Conservation (phyloP, 2,113 vertebrate genomes). For the Siniperca chuatsi region DNA sequence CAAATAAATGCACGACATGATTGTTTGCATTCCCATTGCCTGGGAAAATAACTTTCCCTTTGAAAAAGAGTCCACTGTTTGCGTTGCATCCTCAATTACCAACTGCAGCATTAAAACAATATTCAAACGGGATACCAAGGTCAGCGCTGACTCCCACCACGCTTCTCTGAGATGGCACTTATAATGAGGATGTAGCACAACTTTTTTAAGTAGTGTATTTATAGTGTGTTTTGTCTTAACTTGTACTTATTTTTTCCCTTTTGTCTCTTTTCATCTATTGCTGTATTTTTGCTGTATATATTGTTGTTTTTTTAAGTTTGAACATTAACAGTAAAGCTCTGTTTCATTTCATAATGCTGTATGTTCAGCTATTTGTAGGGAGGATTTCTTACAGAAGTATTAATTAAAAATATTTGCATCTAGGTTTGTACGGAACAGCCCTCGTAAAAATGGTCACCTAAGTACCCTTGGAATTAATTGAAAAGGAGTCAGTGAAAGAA, state of each 20-base stretch:
- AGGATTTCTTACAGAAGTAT: slow-evolving; percentile 41
- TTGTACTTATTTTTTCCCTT: slow-evolving; percentile 60
- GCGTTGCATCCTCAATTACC: slow-evolving; percentile 79
- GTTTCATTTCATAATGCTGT: slow-evolving; percentile 24
- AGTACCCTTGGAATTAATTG: slow-evolving; percentile 50
- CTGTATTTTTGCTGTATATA: slow-evolving; percentile 9
- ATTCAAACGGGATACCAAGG: slow-evolving; percentile 83
- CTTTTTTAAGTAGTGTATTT: slow-evolving; percentile 80
- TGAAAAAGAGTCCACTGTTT: slow-evolving; percentile 79
- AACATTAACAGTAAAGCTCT: slow-evolving; percentile 29
- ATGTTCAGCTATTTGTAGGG: slow-evolving; percentile 33
- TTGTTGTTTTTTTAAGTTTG: slow-evolving; percentile 40
- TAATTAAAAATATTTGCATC: slow-evolving; percentile 48
- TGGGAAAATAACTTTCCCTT: slow-evolving; percentile 77
- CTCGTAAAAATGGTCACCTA: slow-evolving; percentile 48
- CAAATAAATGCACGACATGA: slow-evolving; percentile 72
- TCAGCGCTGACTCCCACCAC: slow-evolving; percentile 77
- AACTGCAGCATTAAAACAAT: slow-evolving; percentile 76
- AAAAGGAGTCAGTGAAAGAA: slow-evolving; percentile 42
- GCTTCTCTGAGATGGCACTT: slow-evolving; percentile 78
- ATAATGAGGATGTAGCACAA: slow-evolving; percentile 74
- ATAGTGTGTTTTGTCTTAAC: slow-evolving; percentile 78
- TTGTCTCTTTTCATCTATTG: slow-evolving; percentile 67
- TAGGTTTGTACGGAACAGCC: slow-evolving; percentile 46
- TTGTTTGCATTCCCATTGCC: slow-evolving; percentile 76